Base-by-base conservation (phyloP, 2,797 vertebrate genomes). In the Gorsachius magnificus region DNA sequence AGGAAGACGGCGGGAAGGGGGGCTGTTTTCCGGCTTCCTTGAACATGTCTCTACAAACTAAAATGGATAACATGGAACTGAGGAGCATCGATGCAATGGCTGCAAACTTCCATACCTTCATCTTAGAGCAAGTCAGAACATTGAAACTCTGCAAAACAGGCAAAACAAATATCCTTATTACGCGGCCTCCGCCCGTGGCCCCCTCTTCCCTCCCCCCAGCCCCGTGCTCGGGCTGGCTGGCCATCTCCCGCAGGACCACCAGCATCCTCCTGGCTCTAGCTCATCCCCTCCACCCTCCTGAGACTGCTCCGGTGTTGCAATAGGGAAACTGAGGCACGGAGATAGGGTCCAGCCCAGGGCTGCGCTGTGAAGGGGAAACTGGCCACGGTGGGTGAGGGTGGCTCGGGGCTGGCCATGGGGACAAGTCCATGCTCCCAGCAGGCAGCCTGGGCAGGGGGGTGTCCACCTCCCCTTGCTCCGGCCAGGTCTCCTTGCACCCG, bases 61-160 rank as follows among this genome's bases (percentile, higher is more conserved):
- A 98, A 97, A 99, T 87, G 97, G 98, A 99, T 93, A 99, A 98
- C 96, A 99, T 95, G 94, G 99, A 98, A 93, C 98, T 99, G 97
- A 99, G 98, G 98, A 99, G 98, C 98, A 99, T 98, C 94, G 99
- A 99, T 98, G 98, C 98, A 96, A 99, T 97, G 98, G 98, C 98
- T 97, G 98, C 99, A 97, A 98, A 98, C 99, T 99, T 99, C 99
- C 99, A 99, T 99, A 99, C 98, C 99, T 99, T 99, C 99, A 99
- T 99, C 98, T 99, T 99, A 99, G 98, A 99, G 98, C 97, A 97
- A 98, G 97, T 98, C 98, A 98, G 98, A 98, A 98, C 99, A 99
- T 99, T 98, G 99, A 98, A 98, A 98, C 98, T 98, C 99, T 99
- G 98, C 68, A 85, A 98, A 97, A 98, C 93, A 97, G 94, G 83